Conservation (phyloP, 2,113 vertebrate species). For the Platysternon megacephalum region DNA sequence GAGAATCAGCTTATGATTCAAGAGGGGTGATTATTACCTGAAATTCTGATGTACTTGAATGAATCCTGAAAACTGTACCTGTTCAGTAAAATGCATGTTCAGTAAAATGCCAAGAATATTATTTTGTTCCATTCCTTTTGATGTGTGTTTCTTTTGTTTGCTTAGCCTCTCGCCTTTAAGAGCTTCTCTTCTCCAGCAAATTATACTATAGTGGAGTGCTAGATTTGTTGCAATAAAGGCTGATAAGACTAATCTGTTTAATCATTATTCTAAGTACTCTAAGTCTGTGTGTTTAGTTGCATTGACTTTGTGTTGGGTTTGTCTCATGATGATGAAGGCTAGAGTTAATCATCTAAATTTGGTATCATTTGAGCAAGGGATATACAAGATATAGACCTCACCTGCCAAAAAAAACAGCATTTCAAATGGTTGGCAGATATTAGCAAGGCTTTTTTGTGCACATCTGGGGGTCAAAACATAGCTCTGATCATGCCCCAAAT, state of each 20-base stretch:
- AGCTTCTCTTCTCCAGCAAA: background rate
- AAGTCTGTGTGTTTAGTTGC: background rate
- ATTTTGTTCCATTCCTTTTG: background rate
- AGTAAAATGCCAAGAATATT: background rate
- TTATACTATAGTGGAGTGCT: background rate
- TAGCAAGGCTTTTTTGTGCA: no score
- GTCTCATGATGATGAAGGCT: background rate
- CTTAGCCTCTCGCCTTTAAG: background rate
- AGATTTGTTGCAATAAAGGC: background rate
- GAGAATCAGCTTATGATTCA: background rate
- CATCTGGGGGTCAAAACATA: no score
- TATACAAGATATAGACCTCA: no score
- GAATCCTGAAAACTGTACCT: background rate
- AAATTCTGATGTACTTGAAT: background rate
- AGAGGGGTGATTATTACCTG: background rate
- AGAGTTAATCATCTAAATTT: no score
- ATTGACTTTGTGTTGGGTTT: background rate
- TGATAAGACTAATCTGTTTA: background rate
- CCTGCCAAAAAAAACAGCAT: no score
- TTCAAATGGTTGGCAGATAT: no score
- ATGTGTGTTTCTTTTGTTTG: background rate
- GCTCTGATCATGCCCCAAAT: no score
- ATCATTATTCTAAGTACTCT: background rate
- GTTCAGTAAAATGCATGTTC: background rate
- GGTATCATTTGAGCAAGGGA: no score